Conservation (phyloP, 2,888 invertebrate species). For the Nemurella pictetii region DNA sequence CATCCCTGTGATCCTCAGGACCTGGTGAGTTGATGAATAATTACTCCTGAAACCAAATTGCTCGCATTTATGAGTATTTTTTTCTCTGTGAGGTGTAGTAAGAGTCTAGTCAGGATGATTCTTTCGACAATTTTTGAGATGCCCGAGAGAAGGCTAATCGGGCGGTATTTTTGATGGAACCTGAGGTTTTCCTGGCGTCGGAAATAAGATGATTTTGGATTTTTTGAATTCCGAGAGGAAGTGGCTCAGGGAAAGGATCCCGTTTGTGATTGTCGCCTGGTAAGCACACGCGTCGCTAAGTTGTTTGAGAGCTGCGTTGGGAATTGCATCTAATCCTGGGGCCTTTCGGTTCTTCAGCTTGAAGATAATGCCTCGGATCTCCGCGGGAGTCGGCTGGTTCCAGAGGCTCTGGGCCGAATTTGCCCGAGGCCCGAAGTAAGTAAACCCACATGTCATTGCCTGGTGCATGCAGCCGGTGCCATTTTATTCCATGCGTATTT, state of each 20-base stretch:
- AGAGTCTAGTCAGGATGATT: conserved; percentile 41
- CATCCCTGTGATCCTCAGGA: neutral
- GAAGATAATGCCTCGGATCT: neutral
- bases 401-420: no score
- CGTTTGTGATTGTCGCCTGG: neutral
- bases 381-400: neutral
- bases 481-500: no score
- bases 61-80: conserved; percentile 17
- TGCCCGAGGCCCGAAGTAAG: no score
- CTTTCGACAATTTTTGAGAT: conserved; percentile 45
- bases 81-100: conserved; percentile 36
- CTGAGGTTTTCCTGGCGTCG: conserved; percentile 44
- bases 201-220: conserved; percentile 43
- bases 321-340: conserved; percentile 13
- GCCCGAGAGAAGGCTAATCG: conserved; percentile 44
- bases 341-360: neutral
- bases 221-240: conserved; percentile 42
- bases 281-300: conserved; percentile 37
- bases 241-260: neutral
- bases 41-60: conserved; percentile 19
- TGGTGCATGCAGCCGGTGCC: no score
- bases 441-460: no score
- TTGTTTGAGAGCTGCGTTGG: conserved; percentile 40
- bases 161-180: conserved; percentile 43
- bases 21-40: conserved; percentile 19